Base-by-base conservation (phyloP, 1,140 invertebrate genomes). In the Drosophila arizonae region DNA sequence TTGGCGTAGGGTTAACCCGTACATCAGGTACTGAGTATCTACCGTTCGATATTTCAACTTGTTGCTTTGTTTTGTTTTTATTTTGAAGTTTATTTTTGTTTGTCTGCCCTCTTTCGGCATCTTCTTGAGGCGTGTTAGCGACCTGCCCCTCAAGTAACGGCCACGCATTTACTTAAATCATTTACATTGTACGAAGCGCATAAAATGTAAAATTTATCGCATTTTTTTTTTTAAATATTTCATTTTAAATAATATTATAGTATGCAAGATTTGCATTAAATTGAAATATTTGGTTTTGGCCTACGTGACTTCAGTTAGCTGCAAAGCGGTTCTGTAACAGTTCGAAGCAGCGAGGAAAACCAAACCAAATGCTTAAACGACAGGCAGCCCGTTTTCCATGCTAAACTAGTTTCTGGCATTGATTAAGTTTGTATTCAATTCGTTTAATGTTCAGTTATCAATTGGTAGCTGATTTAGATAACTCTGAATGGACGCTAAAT, bases 231-330 rank as follows among this genome's bases (percentile, higher is more conserved):
- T 36, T 17, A 0, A 0, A 5, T 21, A 15, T 61, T 41, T 30
- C 58, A 10, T 13, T 39, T 39, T 39, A 39, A 39, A 39, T 39
- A 39, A n/a, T 17, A 36, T 39, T 60, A 55, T 69, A 62, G 56
- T 55, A 24, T 68, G 57, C 51, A 51, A 58, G 28, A 85, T 80
- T 80, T 54, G 63, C 72, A 79, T 72, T 58, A 45, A 63, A 72
- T 41, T 21, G 52, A 66, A 70, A 52, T 43, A 65, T 68, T 54
- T 54, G 46, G 21, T 55, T 50, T 70, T 70, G 81, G 81, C 68
- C 79, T 86, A 86, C 81, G 82, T 86, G 81, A 87, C 81, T 52
- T 8, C 5, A 51, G 45, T 62, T 67, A 28, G 45, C 33, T 43
- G 64, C 69, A 84, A 84, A 76, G 78, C 75, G 61, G 67, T 86